These are phyloP conservation scores for Drosophila longiperda DNA, from an alignment of 2,888 invertebrate species.

Conservation along the genomic window DNA sequence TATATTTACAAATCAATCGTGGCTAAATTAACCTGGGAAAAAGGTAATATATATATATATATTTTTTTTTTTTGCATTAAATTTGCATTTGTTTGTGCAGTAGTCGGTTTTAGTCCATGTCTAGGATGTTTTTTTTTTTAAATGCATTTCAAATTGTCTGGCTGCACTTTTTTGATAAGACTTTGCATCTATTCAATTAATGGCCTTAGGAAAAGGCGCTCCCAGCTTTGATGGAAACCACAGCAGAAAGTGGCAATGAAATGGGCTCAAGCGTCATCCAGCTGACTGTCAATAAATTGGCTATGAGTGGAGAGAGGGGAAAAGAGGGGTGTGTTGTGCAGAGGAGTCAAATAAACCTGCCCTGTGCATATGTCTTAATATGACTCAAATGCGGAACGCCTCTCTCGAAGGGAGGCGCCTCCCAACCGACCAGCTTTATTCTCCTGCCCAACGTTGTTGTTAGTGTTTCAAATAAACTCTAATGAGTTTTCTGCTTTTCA, in stretches of 20 bases:
- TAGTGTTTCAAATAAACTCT: constrained; percentile 76
- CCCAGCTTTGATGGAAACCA: constrained; percentile 18
- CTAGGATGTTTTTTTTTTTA: not conserved
- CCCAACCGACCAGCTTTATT: not conserved
- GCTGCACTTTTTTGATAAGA: not conserved
- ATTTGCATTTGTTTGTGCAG: not conserved
- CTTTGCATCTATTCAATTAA: not conserved
- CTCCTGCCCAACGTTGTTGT: constrained; percentile 47
- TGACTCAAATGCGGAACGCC: constrained; percentile 51
- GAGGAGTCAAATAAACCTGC: too few species aligned
- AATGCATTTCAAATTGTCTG: not conserved
- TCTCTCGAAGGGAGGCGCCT: constrained; percentile 3
- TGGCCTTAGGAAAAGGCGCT: not conserved
- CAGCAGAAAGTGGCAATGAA: constrained; percentile 54
- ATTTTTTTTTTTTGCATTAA: not conserved
- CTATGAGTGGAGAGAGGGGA: not conserved
- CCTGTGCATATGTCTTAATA: constrained; percentile 65
- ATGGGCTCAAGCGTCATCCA: constrained; percentile 21
- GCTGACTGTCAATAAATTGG: constrained; percentile 37
- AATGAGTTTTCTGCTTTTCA: constrained; percentile 82
- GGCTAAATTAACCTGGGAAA: not conserved
- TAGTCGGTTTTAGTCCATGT: not conserved
- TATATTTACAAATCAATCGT: not conserved
- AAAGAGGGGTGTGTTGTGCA: not conserved
- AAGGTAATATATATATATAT: not conserved